Conservation (phyloP, 2,888 invertebrate genomes). For the Argyresthia albistria region DNA sequence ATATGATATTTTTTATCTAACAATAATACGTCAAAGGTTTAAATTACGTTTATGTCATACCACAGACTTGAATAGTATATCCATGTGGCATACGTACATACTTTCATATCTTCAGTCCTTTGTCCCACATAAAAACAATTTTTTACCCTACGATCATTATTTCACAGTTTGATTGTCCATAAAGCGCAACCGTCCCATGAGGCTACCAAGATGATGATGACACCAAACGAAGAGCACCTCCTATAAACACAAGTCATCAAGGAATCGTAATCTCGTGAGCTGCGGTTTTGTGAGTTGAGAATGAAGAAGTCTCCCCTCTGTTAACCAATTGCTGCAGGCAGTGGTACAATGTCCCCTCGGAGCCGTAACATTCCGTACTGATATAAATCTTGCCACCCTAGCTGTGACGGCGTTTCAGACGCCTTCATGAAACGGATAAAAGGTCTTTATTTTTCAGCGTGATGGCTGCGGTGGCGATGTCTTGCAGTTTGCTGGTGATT, state of each 20-base stretch:
- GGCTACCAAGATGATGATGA: neutral
- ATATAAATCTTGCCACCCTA: slow-evolving; percentile 67
- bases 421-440: slow-evolving; percentile 57
- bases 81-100: no score
- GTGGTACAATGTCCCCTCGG: slow-evolving; percentile 51
- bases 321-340: slow-evolving; percentile 31
- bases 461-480: slow-evolving; percentile 44
- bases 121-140: neutral
- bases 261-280: slow-evolving; percentile 43
- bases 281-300: slow-evolving; percentile 43
- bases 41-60: no score
- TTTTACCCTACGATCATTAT: neutral
- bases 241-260: slow-evolving; percentile 9
- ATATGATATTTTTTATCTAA: no score
- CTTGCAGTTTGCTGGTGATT: neutral
- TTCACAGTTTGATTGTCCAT: neutral
- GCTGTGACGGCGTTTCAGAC: slow-evolving; percentile 38
- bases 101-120: no score
- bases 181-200: no score
- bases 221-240: no score
- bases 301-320: slow-evolving; percentile 19
- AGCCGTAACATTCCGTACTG: slow-evolving; percentile 59
- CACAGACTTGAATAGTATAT: no score
- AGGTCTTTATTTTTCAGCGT: slow-evolving; percentile 62
- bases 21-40: no score